Percentiles rank a stretch among this genome's conserved stretches.
These are phyloP conservation scores for Drosophila rellima DNA, from an alignment of 2,888 invertebrate genomes.

Conservation along the genomic window DNA sequence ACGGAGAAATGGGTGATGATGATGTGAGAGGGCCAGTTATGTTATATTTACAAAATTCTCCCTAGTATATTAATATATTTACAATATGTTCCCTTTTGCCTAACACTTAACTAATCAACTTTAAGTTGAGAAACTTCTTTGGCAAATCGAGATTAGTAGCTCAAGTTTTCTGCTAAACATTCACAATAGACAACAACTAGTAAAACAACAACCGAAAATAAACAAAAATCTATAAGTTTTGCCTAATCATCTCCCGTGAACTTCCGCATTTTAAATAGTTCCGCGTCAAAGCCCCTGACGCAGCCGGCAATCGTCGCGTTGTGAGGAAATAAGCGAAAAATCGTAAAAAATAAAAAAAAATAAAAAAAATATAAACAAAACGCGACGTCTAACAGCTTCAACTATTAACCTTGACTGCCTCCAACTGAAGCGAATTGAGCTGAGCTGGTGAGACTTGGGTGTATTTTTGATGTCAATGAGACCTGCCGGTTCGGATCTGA, in stretches of 20 bases:
- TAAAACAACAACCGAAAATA: conserved; percentile 32
- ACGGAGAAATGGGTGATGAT: conserved; percentile 14
- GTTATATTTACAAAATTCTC: neutral
- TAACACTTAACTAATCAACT: neutral
- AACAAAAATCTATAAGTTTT: conserved; percentile 30
- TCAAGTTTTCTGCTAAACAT: conserved; percentile 57
- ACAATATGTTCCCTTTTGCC: neutral
- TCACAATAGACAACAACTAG: neutral
- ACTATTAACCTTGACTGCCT: conserved; percentile 76
- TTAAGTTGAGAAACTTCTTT: conserved; percentile 27
- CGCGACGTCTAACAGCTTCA: conserved; percentile 68
- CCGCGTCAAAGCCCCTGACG: conserved; percentile 69
- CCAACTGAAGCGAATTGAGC: conserved; percentile 33
- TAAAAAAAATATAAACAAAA: conserved; percentile 20
- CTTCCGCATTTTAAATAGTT: conserved; percentile 73
- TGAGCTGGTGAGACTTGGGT: conserved; percentile 30
- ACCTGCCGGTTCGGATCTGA: conserved; percentile 32
- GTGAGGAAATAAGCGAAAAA: conserved; percentile 21
- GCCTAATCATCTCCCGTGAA: conserved; percentile 53
- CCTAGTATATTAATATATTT: neutral
- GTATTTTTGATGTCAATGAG: conserved; percentile 75
- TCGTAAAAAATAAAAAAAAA: conserved; percentile 1
- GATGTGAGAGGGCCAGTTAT: neutral
- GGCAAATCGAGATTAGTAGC: conserved; percentile 68
- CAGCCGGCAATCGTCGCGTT: conserved; percentile 47